Evolutionary conservation across 2,888 invertebrate genomes (phyloP), one percentile per base, ranked within the genome.

Genomic region (Philereme transversata): DNA sequence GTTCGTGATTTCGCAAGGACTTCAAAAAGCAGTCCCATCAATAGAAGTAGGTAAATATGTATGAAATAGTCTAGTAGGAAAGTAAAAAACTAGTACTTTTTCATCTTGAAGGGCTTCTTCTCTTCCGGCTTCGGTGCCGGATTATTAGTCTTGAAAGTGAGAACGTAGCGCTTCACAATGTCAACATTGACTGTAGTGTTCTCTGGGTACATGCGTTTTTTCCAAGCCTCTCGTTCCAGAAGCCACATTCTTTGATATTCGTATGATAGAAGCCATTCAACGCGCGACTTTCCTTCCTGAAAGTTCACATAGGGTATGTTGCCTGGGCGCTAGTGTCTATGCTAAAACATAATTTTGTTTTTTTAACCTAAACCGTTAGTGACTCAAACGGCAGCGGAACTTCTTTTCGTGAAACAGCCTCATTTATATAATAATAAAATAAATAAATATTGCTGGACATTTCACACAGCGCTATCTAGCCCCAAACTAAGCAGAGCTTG

Each of bases 181-280:
- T 93, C 92, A 3, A 90, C 83, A 60, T 90, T 90, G 6, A 84
- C 83, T 0, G 83, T 82, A 0, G 78, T 83, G 43, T 87, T 88
- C 76, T 92, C 93, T 4, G 93, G 91, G 68, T 93, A 94, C 80
- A 92, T 92, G 44, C 92, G 87, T 73, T 93, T 93, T 67, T 93
- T 90, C 88, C 93, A 94, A 41, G 79, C 75, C 46, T 90, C 91
- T 60, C 92, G 81, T 82, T 94, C 94, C 43, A 91, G 85, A n/a
- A 93, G 60, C 94, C 94, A 94, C 83, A 93, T 90, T 67, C 94
- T 84, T 72, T 92, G 88, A 75, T 94, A 94, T 75, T 94, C 94
- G 67, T 93, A 88, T 2, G 93, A 92, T 70, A 94, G 72, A 47
- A 94, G 74, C 79, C 87, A 92, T 70, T 82, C 84, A 74, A 94